Conservation (phyloP, 2,888 invertebrate species). For the Tetragonisca angustula region DNA sequence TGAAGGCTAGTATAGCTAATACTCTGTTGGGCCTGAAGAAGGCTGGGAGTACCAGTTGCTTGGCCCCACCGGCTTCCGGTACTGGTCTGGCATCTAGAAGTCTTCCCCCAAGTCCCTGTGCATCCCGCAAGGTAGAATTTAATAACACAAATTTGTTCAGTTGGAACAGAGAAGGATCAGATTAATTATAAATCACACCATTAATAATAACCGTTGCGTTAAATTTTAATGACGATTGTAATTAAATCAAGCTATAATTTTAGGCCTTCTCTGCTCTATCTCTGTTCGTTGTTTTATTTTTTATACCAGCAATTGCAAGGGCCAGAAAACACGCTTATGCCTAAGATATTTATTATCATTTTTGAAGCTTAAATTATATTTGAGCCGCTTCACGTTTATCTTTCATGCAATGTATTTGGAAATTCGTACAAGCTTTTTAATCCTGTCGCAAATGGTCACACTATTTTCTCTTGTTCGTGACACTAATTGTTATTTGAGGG, state of each 20-base stretch:
- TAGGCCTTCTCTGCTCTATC: conserved; percentile 62
- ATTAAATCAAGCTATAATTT: conserved; percentile 9
- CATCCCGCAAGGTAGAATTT: conserved; percentile 85
- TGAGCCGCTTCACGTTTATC: conserved; percentile 39
- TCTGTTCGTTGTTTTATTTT: conserved; percentile 28
- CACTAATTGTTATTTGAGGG: conserved; percentile 16
- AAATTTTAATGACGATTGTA: not conserved
- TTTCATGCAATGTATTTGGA: conserved; percentile 6
- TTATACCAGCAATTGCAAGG: conserved; percentile 24
- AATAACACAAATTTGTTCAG: conserved; percentile 64
- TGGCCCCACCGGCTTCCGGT: conserved; percentile 87
- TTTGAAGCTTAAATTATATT: conserved; percentile 43
- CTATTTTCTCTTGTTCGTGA: conserved; percentile 28
- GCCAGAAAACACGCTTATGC: conserved; percentile 35
- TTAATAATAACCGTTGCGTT: not conserved
- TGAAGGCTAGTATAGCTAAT: conserved; percentile 84
- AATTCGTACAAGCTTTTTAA: conserved; percentile 26
- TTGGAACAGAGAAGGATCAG: conserved; percentile 59
- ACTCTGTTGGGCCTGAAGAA: conserved; percentile 87
- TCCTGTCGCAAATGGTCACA: conserved; percentile 1
- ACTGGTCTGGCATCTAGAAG: conserved; percentile 82
- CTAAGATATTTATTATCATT: conserved; percentile 21
- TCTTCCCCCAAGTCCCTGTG: conserved; percentile 84
- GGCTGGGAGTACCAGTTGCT: conserved; percentile 89
- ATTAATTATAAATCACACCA: not conserved